Conservation (phyloP, 2,113 vertebrate genomes). For the Pardalotus punctatus region DNA sequence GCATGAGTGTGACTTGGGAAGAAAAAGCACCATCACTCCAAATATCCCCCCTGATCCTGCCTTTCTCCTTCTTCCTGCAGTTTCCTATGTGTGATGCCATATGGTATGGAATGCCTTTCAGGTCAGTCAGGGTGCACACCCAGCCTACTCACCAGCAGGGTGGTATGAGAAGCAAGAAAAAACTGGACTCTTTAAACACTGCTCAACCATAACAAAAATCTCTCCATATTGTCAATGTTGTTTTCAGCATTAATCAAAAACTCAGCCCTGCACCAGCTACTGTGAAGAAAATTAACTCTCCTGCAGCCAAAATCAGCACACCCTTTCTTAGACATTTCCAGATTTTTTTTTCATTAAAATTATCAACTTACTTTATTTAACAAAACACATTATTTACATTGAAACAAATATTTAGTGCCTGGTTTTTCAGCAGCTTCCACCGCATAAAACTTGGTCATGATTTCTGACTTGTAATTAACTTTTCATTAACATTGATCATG, state of each 20-base stretch:
- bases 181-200: not conserved
- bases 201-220: not conserved
- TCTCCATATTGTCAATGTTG: not conserved
- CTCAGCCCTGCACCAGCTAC: not conserved
- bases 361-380: not conserved
- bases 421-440: not conserved
- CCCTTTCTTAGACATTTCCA: not conserved
- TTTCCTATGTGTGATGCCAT: not conserved
- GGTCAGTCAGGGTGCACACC: not conserved
- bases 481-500: not conserved
- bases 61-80: not conserved
- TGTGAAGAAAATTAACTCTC: not conserved
- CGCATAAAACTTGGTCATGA: not conserved
- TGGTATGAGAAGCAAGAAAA: not conserved
- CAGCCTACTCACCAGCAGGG: not conserved
- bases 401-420: not conserved
- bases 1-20: not conserved
- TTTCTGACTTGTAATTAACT: not conserved
- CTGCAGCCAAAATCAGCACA: not conserved
- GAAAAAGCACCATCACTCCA: not conserved
- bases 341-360: not conserved
- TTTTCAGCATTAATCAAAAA: not conserved
- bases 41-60: not conserved
- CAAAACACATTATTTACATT: not conserved
- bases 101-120: not conserved